Percentiles rank a stretch among this genome's conserved stretches.
Evolutionary conservation across 2,113 vertebrate genomes (phyloP).

Genomic region (Bungarus multicinctus): DNA sequence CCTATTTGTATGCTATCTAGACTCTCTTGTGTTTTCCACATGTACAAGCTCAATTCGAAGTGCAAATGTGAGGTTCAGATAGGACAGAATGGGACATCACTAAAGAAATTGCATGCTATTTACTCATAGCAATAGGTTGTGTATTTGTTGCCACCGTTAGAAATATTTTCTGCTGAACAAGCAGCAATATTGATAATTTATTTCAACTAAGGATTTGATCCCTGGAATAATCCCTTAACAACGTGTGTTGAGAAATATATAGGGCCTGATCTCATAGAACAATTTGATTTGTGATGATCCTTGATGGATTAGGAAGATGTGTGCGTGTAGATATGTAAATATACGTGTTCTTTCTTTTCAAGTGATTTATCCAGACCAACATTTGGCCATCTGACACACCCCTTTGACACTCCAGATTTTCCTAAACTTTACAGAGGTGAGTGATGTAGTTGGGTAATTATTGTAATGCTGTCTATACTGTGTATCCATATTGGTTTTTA

Average conservation of each 20-base stretch:
- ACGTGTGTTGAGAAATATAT: neutral
- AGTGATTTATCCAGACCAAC: slow-evolving; percentile 81
- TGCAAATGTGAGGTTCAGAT: neutral
- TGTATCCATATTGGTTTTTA: neutral
- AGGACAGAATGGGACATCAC: neutral
- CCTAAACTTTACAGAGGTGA: slow-evolving; percentile 93
- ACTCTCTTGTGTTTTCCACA: neutral
- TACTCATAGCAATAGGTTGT: neutral
- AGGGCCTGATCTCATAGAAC: neutral
- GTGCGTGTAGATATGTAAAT: neutral
- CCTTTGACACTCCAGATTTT: slow-evolving; percentile 90
- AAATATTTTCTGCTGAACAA: neutral
- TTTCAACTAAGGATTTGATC: neutral
- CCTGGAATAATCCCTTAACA: neutral
- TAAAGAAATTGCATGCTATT: neutral
- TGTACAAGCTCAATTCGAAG: neutral
- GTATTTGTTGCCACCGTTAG: neutral
- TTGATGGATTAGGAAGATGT: slow-evolving; percentile 5
- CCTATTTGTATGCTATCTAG: neutral
- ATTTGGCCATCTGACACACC: slow-evolving; percentile 86
- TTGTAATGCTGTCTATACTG: neutral
- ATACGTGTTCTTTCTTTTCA: slow-evolving; percentile 57
- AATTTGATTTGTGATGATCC: neutral
- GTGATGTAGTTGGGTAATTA: slow-evolving; percentile 14
- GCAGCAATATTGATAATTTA: neutral